Base-by-base conservation (phyloP, 2,888 invertebrate genomes). In the Polydrusus tereticollis region DNA sequence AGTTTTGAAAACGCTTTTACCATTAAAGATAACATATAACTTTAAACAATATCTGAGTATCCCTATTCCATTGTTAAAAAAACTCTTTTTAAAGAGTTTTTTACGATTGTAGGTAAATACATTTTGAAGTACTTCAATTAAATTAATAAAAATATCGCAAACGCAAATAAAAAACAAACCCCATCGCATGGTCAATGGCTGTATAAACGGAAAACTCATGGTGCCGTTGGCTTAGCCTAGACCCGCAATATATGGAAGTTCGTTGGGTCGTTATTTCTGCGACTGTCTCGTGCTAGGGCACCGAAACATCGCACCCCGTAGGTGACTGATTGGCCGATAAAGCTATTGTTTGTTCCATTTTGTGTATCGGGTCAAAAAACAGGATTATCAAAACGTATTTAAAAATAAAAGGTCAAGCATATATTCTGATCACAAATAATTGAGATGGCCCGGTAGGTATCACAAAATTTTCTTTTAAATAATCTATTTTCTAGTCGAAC, bases 181-280 rank as follows among this genome's bases (percentile, higher is more conserved):
- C 29, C 14, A 8, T 33, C 52, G 36, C 16, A 45, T 55, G 55
- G 59, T 41, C 55, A 41, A 29, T 50, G 66, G 36, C 62, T 71
- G 52, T 66, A 60, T 66, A 60, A 65, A 66, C 71, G 71, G 55
- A 71, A 71, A 62, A 14, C 63, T 72, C 29, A 29, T 43, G 36
- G 63, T 72, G 66, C 67, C 66, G 71, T 71, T 71, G 66, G 43
- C 66, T 71, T 71, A 71, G 59, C 71, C 79, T 80, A 82, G 80
- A 81, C 80, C 79, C 77, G 78, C 80, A 64, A 84, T 84, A 83
- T 84, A 84, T 84, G 80, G 82, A 81, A 82, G 80, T 82, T 82
- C 80, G 82, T 82, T 82, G 81, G 83, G 80, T 84, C 83, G 82
- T 84, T 83, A 84, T 43, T 36, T 58, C 59, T 43, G 45, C 26